A percentile compares a stretch with the other conserved stretches of the same genome.
Conservation (phyloP, 2,888 invertebrate species). For the Diadromus collaris region DNA sequence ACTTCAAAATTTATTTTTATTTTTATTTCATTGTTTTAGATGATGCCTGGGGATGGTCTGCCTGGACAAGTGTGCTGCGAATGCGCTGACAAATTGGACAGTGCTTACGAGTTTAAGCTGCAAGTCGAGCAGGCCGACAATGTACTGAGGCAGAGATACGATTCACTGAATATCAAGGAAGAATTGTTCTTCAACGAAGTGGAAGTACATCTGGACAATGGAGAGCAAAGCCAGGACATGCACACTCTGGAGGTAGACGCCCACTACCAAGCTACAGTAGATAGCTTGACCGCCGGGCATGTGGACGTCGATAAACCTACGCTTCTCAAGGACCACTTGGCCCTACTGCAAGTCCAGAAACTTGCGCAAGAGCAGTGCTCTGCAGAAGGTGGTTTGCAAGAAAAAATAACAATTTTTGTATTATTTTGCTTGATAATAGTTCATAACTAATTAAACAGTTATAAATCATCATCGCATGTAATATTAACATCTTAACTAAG, state of each 20-base stretch:
- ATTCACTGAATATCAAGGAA: conserved; percentile 74
- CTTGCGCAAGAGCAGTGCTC: conserved; percentile 65
- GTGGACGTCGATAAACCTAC: conserved; percentile 65
- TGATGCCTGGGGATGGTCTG: conserved; percentile 75
- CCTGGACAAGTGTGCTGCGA: conserved; percentile 76
- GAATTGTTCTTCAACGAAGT: conserved; percentile 77
- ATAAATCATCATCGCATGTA: background rate
- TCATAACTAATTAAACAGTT: background rate
- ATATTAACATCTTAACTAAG: background rate
- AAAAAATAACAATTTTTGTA: background rate
- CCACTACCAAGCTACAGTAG: conserved; percentile 62
- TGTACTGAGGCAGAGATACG: conserved; percentile 73
- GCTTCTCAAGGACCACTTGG: conserved; percentile 73
- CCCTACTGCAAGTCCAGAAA: conserved; percentile 73
- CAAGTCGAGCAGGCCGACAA: conserved; percentile 78
- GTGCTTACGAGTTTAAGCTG: conserved; percentile 77
- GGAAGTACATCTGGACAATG: conserved; percentile 72
- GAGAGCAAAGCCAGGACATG: conserved; percentile 62
- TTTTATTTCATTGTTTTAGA: conserved; percentile 59
- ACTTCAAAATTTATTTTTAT: background rate
- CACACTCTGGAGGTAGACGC: conserved; percentile 59
- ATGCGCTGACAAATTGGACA: conserved; percentile 76
- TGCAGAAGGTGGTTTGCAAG: conserved; percentile 56
- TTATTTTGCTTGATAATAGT: background rate
- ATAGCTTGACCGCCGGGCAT: conserved; percentile 51